Base-by-base conservation (phyloP, 2,113 vertebrate genomes). In the Prinia subflava region DNA sequence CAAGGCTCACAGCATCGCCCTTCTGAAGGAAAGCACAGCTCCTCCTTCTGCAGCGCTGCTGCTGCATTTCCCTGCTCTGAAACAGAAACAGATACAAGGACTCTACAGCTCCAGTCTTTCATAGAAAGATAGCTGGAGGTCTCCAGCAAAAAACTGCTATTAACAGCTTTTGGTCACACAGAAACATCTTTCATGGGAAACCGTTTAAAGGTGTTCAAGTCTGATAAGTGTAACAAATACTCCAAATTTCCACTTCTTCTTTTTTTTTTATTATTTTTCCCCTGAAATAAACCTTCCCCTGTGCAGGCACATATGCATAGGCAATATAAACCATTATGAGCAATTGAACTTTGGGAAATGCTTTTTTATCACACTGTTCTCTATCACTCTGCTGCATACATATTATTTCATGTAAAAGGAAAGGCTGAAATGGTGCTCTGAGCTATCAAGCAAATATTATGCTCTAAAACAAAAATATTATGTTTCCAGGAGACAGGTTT, bases 141-240 rank as follows among this genome's bases (percentile, higher is more conserved):
- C 55, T 95, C 67, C 83, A 79, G 27, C 57, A 92, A 85, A 63
- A 67, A 74, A 73, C 67, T 70, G 17, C 39, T 68, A 60, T 79
- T 92, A 96, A 80, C 82, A 82, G 91, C 65, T 92, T 91, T 81
- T 86, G 53, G 78, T 56, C 39, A 35, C 57, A 67, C 0, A 57
- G 68, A 89, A 74, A 82, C 64, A 71, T 93, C 59, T 87, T 95
- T 71, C 70, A 81, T 67, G 52, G n/a, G 63, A 81, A 94, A 73
- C 13, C 20, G 2, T 83, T 77, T 75, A 95, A 96, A 94, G 80
- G 70, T 92, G 78, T 91, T 95, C 64, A 30, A 82, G 71, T 64
- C 94, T 71, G 82, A 80, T 91, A 94, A 97, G 62, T 76, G 33
- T 90, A 93, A 96, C 39, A 75, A 91, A 92, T 87, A 64, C 77